Evolutionary conservation across 1,140 invertebrate species (phyloP), one percentile per base, ranked within the genome.

Genomic region (Theocolax elegans): DNA sequence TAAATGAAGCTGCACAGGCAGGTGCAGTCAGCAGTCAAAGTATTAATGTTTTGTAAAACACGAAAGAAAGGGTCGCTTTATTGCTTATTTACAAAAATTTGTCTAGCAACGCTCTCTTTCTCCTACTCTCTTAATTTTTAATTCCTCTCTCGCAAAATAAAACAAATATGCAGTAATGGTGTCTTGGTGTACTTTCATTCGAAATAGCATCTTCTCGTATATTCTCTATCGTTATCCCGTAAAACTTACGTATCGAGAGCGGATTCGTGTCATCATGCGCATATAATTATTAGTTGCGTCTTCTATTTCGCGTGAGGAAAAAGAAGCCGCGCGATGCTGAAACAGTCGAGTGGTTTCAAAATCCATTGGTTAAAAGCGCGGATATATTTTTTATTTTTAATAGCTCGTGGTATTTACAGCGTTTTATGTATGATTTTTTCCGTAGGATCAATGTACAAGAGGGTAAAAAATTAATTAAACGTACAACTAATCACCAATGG

Each of bases 11-110:
- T 63, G 29, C 58, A 69, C 59, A 3, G n/a, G n/a, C 19, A 25
- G 4, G 59, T 63, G 59, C 49, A 62, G 67, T 63, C 49, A 62
- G 67, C 67, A 69, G 67, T 69, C 67, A 69, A 69, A 63, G 58
- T 69, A n/a, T 63, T 46, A 38, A 69, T 54, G 67, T 25, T 63
- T 12, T 35, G 7, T 62, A 63, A 63, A 63, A 54, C 21, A 17
- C 23, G 48, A 69, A 69, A 69, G 67, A 63, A 62, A 63, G 35
- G 40, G 58, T 60, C 19, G 49, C 15, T 70, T 63, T 64, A 71
- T 64, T 71, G 60, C 53, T 71, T 71, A 71, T 71, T 56, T 71
- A 71, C 68, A 71, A 71, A 64, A 27, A 42, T 63, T 56, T 56
- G 21, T 42, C n/a, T 65, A 35, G 68, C 59, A 71, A 71, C 67